phyloP scores from a whole-genome alignment of 1,140 invertebrate genomes.

The Drosophila carrolli region DNA sequence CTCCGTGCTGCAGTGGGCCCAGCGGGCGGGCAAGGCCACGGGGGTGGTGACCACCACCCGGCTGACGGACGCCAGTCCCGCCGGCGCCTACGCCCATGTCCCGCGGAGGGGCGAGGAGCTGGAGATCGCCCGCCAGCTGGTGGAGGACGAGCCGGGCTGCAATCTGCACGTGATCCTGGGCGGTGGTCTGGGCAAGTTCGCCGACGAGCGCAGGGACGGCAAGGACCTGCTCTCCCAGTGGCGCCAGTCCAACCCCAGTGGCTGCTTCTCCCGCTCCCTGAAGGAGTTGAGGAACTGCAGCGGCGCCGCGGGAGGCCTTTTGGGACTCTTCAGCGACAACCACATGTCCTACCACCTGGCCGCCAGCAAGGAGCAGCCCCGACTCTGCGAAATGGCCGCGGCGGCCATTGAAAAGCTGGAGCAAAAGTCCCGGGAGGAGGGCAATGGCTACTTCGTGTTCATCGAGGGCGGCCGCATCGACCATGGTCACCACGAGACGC shows the following conservation, averaged over 20 bases:
- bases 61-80: constrained; percentile 79
- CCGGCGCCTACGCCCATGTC: constrained; percentile 85
- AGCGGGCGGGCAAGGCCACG: constrained; percentile 88
- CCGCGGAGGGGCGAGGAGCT: constrained; percentile 90
- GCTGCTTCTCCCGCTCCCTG: constrained; percentile 87
- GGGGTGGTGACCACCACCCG: constrained; percentile 80
- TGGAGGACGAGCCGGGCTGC: constrained; percentile 87
- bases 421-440: constrained; percentile 73
- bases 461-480: constrained; percentile 90
- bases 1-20: constrained; percentile 93
- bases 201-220: constrained; percentile 85
- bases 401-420: constrained; percentile 88
- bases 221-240: constrained; percentile 85
- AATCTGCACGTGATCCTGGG: constrained; percentile 88
- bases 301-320: constrained; percentile 59
- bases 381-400: constrained; percentile 90
- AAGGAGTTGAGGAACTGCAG: constrained; percentile 84
- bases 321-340: constrained; percentile 85
- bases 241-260: constrained; percentile 64
- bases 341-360: constrained; percentile 86
- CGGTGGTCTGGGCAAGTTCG: constrained; percentile 88
- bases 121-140: constrained; percentile 88
- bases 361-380: constrained; percentile 87
- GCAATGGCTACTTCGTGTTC: constrained; percentile 88
- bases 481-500: constrained; percentile 89